Evolutionary conservation across 2,888 invertebrate genomes (phyloP).

Genomic region (Drosophila flavopinicola): DNA sequence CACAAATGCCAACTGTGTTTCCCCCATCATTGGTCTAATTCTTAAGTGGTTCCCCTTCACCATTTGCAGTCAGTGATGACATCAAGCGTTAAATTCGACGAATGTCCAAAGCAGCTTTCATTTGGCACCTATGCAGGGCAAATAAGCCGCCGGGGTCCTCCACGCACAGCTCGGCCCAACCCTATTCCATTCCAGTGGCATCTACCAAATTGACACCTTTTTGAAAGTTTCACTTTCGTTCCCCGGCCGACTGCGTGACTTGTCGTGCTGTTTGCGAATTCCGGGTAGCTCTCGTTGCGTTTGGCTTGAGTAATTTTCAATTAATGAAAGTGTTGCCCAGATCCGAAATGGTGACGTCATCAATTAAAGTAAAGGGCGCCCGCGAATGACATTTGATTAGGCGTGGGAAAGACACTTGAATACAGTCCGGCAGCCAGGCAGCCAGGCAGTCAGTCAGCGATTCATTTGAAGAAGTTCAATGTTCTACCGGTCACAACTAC

Average conservation of each 20-base stretch:
- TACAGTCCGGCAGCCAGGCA: too few species aligned
- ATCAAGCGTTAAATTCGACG: conserved; percentile 25
- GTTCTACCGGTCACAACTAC: conserved; percentile 45
- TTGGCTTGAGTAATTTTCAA: conserved; percentile 74
- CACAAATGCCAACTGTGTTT: background rate
- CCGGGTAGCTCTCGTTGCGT: conserved; percentile 55
- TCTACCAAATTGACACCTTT: conserved; percentile 72
- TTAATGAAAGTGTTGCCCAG: conserved; percentile 69
- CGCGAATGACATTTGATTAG: conserved; percentile 21
- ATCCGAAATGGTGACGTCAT: conserved; percentile 60
- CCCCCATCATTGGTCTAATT: background rate
- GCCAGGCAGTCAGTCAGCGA: too few species aligned
- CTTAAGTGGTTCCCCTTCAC: too few species aligned
- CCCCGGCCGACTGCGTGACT: conserved; percentile 2
- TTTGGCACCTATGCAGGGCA: conserved; percentile 31
- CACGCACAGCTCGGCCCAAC: conserved; percentile 36
- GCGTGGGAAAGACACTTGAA: conserved; percentile 44
- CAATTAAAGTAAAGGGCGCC: conserved; percentile 46
- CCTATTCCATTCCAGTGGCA: conserved; percentile 46
- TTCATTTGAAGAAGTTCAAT: conserved; percentile 42
- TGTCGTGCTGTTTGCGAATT: conserved; percentile 34
- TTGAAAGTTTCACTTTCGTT: conserved; percentile 75
- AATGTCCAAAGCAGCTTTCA: conserved; percentile 40
- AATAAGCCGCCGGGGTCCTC: conserved; percentile 35
- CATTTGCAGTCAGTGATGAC: conserved; percentile 24